These are phyloP conservation scores for Halcyon malimbica DNA, from an alignment of 2,113 vertebrate species.

Conservation along the genomic window DNA sequence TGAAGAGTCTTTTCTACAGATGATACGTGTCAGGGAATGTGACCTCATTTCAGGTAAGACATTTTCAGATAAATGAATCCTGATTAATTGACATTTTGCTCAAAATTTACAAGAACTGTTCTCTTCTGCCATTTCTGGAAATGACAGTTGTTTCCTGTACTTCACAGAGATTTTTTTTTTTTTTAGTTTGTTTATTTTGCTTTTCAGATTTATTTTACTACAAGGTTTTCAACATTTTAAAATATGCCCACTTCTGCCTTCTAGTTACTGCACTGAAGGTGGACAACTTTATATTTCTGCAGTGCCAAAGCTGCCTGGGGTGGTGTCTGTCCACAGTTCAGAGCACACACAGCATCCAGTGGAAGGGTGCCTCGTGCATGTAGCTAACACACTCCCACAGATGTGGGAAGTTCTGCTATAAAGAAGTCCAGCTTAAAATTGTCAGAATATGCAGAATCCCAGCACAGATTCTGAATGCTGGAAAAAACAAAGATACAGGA, in stretches of 20 bases:
- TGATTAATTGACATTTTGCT: constrained; percentile 30
- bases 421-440: not conserved
- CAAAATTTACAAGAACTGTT: constrained; percentile 10
- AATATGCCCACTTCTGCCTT: not conserved
- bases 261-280: not conserved
- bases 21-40: not conserved
- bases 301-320: not conserved
- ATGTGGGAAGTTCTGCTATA: not conserved
- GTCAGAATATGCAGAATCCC: not conserved
- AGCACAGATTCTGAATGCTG: not conserved
- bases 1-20: constrained; percentile 16
- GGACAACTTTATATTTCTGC: not conserved
- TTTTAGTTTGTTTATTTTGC: not conserved
- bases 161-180: not conserved
- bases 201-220: not conserved
- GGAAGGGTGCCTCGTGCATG: rapidly evolving
- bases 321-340: not conserved
- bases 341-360: not conserved
- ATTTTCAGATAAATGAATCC: constrained; percentile 33
- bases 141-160: not conserved
- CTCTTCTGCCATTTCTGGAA: not conserved
- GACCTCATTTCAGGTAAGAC: constrained; percentile 38
- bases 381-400: not conserved
- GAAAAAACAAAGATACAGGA: not conserved
- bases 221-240: not conserved